Conservation (phyloP, 2,888 invertebrate species). For the Ischnura elegans region DNA sequence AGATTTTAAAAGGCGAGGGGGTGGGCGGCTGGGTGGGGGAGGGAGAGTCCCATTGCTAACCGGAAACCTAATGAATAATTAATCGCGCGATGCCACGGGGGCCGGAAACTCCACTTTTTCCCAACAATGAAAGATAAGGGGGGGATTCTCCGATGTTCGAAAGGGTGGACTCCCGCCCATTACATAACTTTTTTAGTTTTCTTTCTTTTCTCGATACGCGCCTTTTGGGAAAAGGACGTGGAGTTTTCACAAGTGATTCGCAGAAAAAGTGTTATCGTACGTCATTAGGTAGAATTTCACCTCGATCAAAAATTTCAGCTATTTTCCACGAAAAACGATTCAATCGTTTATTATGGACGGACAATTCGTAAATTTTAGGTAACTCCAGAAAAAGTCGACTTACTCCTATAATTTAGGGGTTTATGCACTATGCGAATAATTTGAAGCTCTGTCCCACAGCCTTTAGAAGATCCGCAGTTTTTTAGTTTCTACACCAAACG, state of each 20-base stretch:
- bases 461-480: no score
- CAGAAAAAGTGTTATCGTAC: neutral
- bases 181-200: no score
- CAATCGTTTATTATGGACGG: no score
- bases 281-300: no score
- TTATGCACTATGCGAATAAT: no score
- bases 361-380: no score
- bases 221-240: neutral
- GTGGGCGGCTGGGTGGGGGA: neutral
- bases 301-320: no score
- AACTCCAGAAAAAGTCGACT: no score
- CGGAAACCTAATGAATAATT: slow-evolving; percentile 60
- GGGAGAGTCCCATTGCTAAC: slow-evolving; percentile 36
- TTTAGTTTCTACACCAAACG: no score
- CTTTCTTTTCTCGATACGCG: neutral
- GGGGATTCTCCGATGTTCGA: neutral
- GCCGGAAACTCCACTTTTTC: slow-evolving; percentile 52
- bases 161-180: neutral
- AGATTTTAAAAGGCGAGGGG: neutral
- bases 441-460: no score
- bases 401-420: no score
- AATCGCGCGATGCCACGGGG: slow-evolving; percentile 20
- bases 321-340: no score
- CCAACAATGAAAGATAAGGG: slow-evolving; percentile 51
- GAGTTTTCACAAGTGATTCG: slow-evolving; percentile 5